Percentiles rank a stretch among this genome's conserved stretches.
These are phyloP conservation scores for Apoderus coryli DNA, from an alignment of 2,888 invertebrate species.

Conservation along the genomic window DNA sequence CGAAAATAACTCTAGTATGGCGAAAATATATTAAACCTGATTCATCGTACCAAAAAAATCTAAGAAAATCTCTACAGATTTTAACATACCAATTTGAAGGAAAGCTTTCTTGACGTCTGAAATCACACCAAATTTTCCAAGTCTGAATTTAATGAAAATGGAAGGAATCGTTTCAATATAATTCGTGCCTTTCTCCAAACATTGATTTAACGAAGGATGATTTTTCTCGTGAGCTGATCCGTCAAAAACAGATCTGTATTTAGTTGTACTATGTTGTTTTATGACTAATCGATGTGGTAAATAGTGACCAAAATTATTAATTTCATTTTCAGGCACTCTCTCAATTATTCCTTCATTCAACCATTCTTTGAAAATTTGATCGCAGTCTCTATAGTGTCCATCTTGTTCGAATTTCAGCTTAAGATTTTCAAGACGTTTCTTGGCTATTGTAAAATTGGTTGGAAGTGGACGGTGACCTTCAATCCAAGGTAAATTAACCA, in stretches of 20 bases:
- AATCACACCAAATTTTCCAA: too few species aligned
- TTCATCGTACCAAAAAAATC: slow-evolving; percentile 17
- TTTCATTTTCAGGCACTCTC: not conserved
- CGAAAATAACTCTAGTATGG: slow-evolving; percentile 8
- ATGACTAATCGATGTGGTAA: slow-evolving; percentile 6
- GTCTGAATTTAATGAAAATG: slow-evolving; percentile 13
- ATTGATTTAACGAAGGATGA: slow-evolving; percentile 12
- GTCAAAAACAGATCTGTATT: slow-evolving; percentile 11
- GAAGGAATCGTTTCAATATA: slow-evolving; percentile 10
- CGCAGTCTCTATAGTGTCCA: slow-evolving; percentile 16
- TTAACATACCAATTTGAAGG: too few species aligned
- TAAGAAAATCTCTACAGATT: slow-evolving; percentile 16
- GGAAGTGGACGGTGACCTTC: too few species aligned
- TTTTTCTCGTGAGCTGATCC: slow-evolving; percentile 7
- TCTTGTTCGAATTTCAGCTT: slow-evolving; percentile 16
- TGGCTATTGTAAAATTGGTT: too few species aligned
- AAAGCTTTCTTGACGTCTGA: too few species aligned
- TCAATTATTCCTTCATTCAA: slow-evolving; percentile 6
- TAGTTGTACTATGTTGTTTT: slow-evolving; percentile 7
- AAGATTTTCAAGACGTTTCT: too few species aligned
- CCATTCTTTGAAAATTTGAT: slow-evolving; percentile 6
- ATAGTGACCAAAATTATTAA: slow-evolving; percentile 6
- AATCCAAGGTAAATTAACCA: too few species aligned
- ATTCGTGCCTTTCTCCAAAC: slow-evolving; percentile 14
- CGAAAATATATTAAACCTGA: slow-evolving; percentile 5